Evolutionary conservation across 64 coral and sea anemone species (phyloP), one percentile per base, ranked within the genome.

Genomic region (Montipora sp.): DNA sequence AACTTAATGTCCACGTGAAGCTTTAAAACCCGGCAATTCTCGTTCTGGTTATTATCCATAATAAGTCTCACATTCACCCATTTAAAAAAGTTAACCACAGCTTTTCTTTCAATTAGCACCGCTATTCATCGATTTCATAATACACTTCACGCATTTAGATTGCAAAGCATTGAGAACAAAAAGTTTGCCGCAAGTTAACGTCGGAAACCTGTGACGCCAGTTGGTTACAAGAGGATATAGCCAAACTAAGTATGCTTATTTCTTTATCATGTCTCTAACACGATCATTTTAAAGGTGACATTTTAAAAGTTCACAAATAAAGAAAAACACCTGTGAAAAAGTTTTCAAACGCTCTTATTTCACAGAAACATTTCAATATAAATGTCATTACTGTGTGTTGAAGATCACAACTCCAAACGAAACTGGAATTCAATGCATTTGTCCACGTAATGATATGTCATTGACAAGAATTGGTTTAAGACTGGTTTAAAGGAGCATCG

Each of bases 31-130:
- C n/a, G n/a, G n/a, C n/a, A 47, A 68, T 72, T 85, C 67, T 48
- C 65, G 61, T 48, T 85, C 67, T 48, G 46, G 61, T 48, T 70
- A 48, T 50, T 85, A 16, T 48, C 63, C 70, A 85, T 59, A 72
- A 85, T 59, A 48, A 85, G 46, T 27, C 45, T 15, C 68, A 50
- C 48, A 85, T n/a, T 71, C 65, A 85, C 47, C 48, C 46, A 85
- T 69, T 72, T 85, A 15, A 13, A 36, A 36, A 85, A 85, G 82
- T n/a, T 47, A 20, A n/a, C 18, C 44, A 59, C 63, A 72, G 5
- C 82, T 85, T 72, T 85, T 85, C 82, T 85, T 85, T 85, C 61
- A 85, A 70, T 85, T 85, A 85, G 19, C 82, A 85, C 16, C 65
- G 36, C 82, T 7, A 85, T 85, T 85, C 81, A 85, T 85, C 66